phyloP scores from a whole-genome alignment of 2,888 invertebrate genomes.

The Leptinotarsa haldemani region DNA sequence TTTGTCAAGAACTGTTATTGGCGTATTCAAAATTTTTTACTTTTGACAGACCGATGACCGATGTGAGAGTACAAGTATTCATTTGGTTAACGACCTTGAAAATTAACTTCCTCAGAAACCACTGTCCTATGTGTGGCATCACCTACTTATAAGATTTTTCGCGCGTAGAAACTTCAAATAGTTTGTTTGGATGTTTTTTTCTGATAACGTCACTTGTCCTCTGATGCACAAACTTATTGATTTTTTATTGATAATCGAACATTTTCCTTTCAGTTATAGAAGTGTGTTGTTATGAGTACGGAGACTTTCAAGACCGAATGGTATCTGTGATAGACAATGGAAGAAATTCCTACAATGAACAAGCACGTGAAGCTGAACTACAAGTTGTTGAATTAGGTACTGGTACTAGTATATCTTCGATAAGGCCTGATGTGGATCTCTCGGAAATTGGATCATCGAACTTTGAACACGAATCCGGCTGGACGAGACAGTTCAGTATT shows the following conservation, averaged over 20 bases:
- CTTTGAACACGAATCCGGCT: conserved; percentile 45
- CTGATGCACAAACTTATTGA: background rate
- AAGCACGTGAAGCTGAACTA: conserved; percentile 23
- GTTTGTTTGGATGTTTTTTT: too few species aligned
- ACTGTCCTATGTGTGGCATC: too few species aligned
- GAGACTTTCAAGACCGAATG: conserved; percentile 77
- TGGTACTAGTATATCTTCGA: conserved; percentile 36
- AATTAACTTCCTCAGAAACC: too few species aligned
- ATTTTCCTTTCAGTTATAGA: conserved; percentile 75
- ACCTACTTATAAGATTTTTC: too few species aligned
- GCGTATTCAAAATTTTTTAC: too few species aligned
- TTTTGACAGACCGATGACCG: too few species aligned
- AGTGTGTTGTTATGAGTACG: conserved; percentile 85
- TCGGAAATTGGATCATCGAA: conserved; percentile 28
- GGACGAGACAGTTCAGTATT: conserved; percentile 76
- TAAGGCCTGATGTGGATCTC: conserved; percentile 28
- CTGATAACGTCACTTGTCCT: too few species aligned
- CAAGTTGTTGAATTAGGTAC: conserved; percentile 30
- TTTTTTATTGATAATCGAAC: conserved; percentile 20
- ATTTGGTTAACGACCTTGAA: too few species aligned
- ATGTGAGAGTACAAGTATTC: too few species aligned
- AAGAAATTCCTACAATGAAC: conserved; percentile 53
- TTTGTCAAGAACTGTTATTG: too few species aligned
- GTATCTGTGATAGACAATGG: conserved; percentile 77
- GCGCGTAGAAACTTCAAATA: too few species aligned